Conservation (phyloP, 2,797 vertebrate species). For the Crenichthys baileyi region DNA sequence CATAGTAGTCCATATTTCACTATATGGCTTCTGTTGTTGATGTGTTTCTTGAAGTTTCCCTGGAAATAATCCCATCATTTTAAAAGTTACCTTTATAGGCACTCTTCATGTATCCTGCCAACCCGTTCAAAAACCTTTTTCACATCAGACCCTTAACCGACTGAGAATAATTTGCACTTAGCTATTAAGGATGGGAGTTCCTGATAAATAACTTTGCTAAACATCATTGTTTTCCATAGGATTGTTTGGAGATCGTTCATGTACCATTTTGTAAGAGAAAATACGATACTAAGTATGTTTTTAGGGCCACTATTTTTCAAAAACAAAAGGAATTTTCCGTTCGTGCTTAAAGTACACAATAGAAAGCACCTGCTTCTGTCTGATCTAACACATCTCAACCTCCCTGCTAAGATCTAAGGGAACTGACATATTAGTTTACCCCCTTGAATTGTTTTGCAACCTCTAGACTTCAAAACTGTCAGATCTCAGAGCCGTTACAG, state of each 20-base stretch:
- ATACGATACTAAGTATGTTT: background rate
- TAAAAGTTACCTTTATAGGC: background rate
- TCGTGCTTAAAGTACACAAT: constrained; percentile 6
- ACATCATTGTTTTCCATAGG: background rate
- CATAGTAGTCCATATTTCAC: constrained; percentile 12
- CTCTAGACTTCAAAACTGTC: constrained; percentile 49
- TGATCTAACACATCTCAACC: constrained; percentile 16
- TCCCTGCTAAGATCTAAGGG: constrained; percentile 26
- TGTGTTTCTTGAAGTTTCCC: background rate
- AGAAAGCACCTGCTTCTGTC: constrained; percentile 22
- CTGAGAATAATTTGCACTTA: background rate
- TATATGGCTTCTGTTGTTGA: background rate
- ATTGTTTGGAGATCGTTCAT: background rate
- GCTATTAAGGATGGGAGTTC: background rate
- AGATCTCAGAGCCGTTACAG: constrained; percentile 37
- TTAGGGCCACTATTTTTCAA: background rate
- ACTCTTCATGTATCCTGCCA: background rate
- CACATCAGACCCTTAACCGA: background rate
- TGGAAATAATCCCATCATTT: constrained; percentile 16
- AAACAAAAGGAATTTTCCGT: background rate
- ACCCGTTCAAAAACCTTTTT: background rate
- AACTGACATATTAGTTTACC: constrained; percentile 30
- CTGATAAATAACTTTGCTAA: background rate
- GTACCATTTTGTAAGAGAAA: background rate
- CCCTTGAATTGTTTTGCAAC: constrained; percentile 38